Percentiles rank a stretch among this genome's conserved stretches.
phyloP scores from a whole-genome alignment of 2,113 vertebrate genomes.

The Malurus elegans region DNA sequence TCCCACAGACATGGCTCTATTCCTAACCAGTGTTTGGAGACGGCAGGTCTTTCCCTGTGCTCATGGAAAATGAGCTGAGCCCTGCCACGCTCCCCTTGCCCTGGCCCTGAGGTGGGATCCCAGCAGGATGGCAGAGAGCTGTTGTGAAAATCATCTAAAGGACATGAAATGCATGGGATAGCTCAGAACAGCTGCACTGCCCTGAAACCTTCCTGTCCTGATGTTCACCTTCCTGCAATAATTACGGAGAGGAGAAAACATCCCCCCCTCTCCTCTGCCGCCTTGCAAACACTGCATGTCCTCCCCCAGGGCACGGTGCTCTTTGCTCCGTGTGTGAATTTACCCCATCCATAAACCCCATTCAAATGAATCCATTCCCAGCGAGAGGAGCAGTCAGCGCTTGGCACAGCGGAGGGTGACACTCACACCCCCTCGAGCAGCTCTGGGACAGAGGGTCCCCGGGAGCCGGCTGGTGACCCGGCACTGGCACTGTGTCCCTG shows the following conservation, averaged over 20 bases:
- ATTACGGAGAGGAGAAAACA: not conserved
- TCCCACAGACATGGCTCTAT: rapidly evolving
- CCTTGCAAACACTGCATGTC: rapidly evolving
- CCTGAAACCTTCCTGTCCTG: not conserved
- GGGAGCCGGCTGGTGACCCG: not conserved
- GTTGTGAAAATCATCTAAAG: not conserved
- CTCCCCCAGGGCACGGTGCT: not conserved
- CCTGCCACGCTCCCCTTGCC: not conserved
- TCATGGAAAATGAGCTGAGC: not conserved
- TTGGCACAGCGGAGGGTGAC: rapidly evolving
- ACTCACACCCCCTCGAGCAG: not conserved
- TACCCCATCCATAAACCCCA: not conserved
- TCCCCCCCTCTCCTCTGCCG: not conserved
- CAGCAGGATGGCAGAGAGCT: rapidly evolving
- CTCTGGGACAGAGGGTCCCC: rapidly evolving
- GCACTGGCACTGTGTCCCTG: not conserved
- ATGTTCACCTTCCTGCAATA: not conserved
- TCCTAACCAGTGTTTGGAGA: not conserved
- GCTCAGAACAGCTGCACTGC: not conserved
- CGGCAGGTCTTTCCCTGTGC: not conserved
- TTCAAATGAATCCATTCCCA: not conserved
- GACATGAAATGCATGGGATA: not conserved
- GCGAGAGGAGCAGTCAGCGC: not conserved
- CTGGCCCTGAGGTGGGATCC: not conserved
- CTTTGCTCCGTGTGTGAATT: not conserved